These are phyloP conservation scores for Drosophila picticornis DNA, from an alignment of 2,888 invertebrate genomes.

Conservation along the genomic window DNA sequence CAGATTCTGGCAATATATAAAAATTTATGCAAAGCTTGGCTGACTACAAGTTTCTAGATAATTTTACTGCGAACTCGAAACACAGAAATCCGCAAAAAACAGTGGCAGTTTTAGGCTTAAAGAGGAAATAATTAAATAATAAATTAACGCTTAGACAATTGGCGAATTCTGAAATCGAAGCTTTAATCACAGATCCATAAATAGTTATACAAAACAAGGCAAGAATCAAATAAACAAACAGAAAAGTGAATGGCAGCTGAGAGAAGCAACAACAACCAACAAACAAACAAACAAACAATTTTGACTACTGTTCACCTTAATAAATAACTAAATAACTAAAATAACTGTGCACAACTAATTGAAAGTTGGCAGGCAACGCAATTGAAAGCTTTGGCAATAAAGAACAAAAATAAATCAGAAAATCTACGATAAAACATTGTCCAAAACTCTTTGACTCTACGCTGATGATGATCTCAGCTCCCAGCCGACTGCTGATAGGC, in stretches of 20 bases:
- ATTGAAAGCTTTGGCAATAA: conserved; percentile 4
- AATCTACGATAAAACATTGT: neutral
- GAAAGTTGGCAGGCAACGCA: conserved; percentile 2
- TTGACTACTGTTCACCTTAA: neutral
- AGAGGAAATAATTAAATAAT: neutral
- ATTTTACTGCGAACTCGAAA: neutral
- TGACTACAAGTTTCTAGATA: neutral
- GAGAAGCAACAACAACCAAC: neutral
- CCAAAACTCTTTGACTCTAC: neutral
- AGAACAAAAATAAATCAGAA: neutral
- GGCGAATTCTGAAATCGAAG: neutral
- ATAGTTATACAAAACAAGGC: neutral
- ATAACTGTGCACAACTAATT: conserved; percentile 12
- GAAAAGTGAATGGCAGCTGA: too few relatives aligned
- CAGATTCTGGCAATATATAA: neutral
- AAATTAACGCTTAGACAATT: neutral
- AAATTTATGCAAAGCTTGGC: neutral
- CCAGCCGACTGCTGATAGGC: conserved; percentile 8
- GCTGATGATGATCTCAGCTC: conserved; percentile 2
- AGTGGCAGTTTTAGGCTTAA: neutral
- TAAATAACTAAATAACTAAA: conserved; percentile 16
- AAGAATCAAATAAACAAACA: neutral
- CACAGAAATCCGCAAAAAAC: neutral
- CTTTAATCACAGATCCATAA: neutral
- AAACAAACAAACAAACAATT: neutral